These are phyloP conservation scores for Lasioglossum malachurum DNA, from an alignment of 2,888 invertebrate species.

Conservation along the genomic window DNA sequence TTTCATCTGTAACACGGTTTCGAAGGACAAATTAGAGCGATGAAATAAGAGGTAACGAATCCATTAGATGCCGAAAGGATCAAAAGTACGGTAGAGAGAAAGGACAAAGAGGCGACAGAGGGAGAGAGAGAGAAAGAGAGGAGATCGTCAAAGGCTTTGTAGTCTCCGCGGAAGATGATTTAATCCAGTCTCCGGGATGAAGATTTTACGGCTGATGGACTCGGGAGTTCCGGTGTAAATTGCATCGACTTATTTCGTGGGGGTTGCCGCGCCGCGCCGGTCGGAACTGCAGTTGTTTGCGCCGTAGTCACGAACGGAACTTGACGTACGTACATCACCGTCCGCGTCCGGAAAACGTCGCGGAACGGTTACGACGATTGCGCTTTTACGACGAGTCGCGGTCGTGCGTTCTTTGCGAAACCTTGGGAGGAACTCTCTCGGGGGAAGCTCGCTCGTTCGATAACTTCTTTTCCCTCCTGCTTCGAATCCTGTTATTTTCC, in stretches of 20 bases:
- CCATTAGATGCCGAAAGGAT: not conserved
- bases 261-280: no score
- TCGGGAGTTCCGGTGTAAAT: not conserved
- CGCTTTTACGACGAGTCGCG: not conserved
- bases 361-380: slow-evolving; percentile 12
- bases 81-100: not conserved
- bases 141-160: not conserved
- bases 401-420: not conserved
- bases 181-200: not conserved
- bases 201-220: not conserved
- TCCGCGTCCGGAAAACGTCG: not conserved
- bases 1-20: not conserved
- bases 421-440: not conserved
- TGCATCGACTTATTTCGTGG: not conserved
- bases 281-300: not conserved
- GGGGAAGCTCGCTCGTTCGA: not conserved
- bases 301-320: not conserved
- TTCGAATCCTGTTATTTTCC: no score
- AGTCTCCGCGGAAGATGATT: not conserved
- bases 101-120: not conserved
- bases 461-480: not conserved
- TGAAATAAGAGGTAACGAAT: not conserved
- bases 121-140: no score
- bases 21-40: not conserved
- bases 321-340: not conserved